Conservation (phyloP, 1,140 invertebrate genomes). For the Acyrthosiphon pisum region DNA sequence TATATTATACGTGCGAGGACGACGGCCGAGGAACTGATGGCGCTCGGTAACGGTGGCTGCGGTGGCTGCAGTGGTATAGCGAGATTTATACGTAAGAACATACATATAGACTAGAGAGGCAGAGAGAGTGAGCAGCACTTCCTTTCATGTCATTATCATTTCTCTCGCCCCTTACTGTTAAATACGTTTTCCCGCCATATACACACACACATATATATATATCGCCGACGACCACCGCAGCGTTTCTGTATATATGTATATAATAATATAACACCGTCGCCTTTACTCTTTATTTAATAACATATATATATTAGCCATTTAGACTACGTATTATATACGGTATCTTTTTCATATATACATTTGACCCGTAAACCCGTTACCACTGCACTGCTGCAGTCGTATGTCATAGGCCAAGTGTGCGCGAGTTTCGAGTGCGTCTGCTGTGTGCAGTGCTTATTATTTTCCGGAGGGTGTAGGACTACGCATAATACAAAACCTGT, state of each 20-base stretch:
- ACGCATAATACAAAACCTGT: not conserved
- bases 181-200: conserved; percentile 12
- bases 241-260: not conserved
- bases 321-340: not conserved
- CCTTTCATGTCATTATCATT: conserved; percentile 38
- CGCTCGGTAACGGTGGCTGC: not conserved
- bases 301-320: not conserved
- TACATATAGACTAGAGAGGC: not conserved
- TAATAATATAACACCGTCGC: not conserved
- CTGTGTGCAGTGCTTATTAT: not conserved
- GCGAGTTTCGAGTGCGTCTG: conserved; percentile 14
- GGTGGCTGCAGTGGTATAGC: no score
- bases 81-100: conserved; percentile 18
- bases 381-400: not conserved
- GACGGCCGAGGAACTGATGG: not conserved
- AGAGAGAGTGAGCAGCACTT: not conserved
- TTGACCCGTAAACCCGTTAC: conserved; percentile 4
- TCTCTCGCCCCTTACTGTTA: not conserved
- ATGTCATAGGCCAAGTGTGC: conserved; percentile 26
- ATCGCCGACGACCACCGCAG: not conserved
- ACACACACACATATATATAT: not conserved
- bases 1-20: not conserved
- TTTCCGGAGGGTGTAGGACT: conserved; percentile 3
- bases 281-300: not conserved
- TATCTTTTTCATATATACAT: not conserved